Percentiles rank a stretch among this genome's conserved stretches.
Evolutionary conservation across 2,113 vertebrate genomes (phyloP).

Genomic region (Patagioenas fasciata): DNA sequence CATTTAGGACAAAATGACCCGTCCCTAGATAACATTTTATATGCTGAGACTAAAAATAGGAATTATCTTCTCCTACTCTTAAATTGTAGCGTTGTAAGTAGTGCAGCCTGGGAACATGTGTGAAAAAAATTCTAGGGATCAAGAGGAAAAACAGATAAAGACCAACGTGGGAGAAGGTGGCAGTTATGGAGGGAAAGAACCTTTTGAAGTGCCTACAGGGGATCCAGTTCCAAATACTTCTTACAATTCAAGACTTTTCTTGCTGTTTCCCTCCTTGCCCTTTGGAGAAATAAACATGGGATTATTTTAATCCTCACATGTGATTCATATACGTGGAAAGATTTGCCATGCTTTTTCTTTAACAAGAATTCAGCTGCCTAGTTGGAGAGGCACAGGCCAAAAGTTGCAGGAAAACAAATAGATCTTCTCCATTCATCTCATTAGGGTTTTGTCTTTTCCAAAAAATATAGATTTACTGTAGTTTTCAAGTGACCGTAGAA

Average conservation of each 20-base stretch:
- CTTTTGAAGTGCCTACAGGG: neutral
- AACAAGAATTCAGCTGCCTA: neutral
- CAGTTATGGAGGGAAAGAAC: neutral
- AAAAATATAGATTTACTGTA: neutral
- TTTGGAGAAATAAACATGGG: neutral
- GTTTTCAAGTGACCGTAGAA: neutral
- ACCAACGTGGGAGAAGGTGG: neutral
- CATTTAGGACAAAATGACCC: slow-evolving; percentile 47
- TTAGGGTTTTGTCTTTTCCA: neutral
- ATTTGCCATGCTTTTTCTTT: neutral
- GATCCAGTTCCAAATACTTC: neutral
- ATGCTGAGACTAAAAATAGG: slow-evolving; percentile 49
- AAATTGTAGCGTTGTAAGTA: slow-evolving; percentile 17
- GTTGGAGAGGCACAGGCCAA: neutral
- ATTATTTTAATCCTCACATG: neutral
- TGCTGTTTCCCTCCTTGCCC: neutral
- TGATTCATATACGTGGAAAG: neutral
- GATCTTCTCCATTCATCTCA: neutral
- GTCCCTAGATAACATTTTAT: slow-evolving; percentile 56
- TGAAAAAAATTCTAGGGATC: slow-evolving; percentile 14
- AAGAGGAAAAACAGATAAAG: slow-evolving; percentile 48
- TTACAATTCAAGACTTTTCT: neutral
- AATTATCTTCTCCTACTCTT: slow-evolving; percentile 40
- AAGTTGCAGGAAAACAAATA: neutral
- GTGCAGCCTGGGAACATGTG: slow-evolving; percentile 3